Base-by-base conservation (phyloP, 2,797 vertebrate species). In the Gallinago stenura region DNA sequence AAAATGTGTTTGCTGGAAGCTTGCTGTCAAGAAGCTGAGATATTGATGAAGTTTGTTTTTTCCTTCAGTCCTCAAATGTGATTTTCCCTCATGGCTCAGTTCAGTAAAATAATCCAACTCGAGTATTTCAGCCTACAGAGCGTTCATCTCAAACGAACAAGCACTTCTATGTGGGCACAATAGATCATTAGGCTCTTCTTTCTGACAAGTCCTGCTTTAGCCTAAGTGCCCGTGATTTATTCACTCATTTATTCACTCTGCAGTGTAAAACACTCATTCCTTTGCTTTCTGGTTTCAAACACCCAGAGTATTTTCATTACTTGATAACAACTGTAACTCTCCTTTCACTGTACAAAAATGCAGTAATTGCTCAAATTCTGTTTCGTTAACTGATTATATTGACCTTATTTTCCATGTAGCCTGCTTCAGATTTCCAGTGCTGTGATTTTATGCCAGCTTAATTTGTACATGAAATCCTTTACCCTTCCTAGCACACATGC, bases 171-270 rank as follows among this genome's bases (percentile, higher is more conserved):
- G 56, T 33, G 56, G 45, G 61, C 72, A 76, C 70, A 68, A 70
- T 7, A 62, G 77, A 89, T 79, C 64, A 84, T 77, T 33, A 82
- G 33, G 60, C 33, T 58, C 15, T 62, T 73, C 35, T 56, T 83
- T 70, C 73, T 75, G 70, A 85, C 22, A 75, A 37, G 43, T 88
- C n/a, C 53, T 84, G 21, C 41, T 72, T 79, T 43, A 77, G 75
- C 31, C 26, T 62, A 75, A 92, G 75, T 91, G 78, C 46, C 70
- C 66, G 43, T 82, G 86, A 94, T 90, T 87, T 91, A 92, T 87
- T 78, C 33, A n/a, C 56, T 77, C 33, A 35, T 84, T 94, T 87
- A 87, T 89, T 94, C 78, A 57, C 57, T 50, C 77, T 60, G 57
- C 31, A 76, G 68, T 37, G 12, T 70, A 80, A 1, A 0, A 78